phyloP scores from a whole-genome alignment of 2,113 vertebrate genomes.

The Tragelaphus buxtoni region DNA sequence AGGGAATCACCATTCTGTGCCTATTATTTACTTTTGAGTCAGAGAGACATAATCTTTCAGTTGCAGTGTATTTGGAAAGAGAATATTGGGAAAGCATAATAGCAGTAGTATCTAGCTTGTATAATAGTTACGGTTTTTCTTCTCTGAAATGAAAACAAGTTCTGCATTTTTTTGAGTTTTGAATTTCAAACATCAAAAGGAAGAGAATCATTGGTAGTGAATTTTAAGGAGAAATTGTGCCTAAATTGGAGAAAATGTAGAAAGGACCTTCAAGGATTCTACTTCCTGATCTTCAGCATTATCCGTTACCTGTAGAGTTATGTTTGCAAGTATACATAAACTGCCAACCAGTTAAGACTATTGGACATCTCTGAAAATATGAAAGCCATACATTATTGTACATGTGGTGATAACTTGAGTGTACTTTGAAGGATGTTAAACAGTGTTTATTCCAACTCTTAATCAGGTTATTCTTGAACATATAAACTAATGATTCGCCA shows the following conservation, averaged over 20 bases:
- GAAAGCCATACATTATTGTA: constrained; percentile 1
- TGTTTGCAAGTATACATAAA: not conserved
- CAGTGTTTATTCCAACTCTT: constrained; percentile 21
- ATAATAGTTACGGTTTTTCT: not conserved
- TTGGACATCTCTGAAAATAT: not conserved
- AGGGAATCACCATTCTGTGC: constrained; percentile 1
- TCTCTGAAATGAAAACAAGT: not conserved
- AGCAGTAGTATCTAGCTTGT: not conserved
- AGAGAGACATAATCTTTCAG: not conserved
- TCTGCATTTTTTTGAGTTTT: not conserved
- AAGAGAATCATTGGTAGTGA: not conserved
- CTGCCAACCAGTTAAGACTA: not conserved
- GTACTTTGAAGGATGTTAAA: not conserved
- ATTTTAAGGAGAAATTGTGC: constrained; percentile 3
- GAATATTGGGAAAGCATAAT: not conserved
- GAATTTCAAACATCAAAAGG: constrained; percentile 19
- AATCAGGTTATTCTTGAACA: constrained; percentile 24
- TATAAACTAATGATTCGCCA: not conserved
- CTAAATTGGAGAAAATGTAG: not conserved
- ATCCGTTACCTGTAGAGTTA: not conserved
- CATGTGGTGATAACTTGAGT: not conserved
- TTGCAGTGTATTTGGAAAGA: constrained; percentile 26
- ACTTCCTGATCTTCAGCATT: not conserved
- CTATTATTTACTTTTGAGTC: constrained; percentile 32
- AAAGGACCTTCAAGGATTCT: not conserved